Base-by-base conservation (phyloP, 2,797 vertebrate genomes). In the Cuniculus paca region DNA sequence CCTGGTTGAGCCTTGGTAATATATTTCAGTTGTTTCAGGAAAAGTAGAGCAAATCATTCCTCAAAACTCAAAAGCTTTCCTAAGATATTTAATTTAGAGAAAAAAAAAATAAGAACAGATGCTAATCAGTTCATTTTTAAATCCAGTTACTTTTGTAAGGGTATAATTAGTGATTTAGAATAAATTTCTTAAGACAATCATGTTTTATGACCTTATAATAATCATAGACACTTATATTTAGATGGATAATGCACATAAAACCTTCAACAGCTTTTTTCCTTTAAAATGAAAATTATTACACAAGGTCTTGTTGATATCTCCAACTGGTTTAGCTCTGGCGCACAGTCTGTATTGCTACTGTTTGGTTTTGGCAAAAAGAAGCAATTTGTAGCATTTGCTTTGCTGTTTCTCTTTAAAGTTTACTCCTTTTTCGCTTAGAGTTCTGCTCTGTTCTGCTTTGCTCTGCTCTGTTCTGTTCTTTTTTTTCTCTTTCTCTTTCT, bases 1-100 rank as follows among this genome's bases (percentile, higher is more conserved):
- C 4, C 24, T 91, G 45, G 34, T 97, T 93, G 36, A 92, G 8
- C 82, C 93, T 84, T 96, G 92, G 89, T 61, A 50, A 96, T 98
- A 96, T 98, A 98, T 42, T 7, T 65, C 6, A 5, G 31, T 65
- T 65, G 61, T 17, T 65, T 65, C 19, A 65, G 34, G 63, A n/a
- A 9, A 65, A n/a, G n/a, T 5, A 34, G 60, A 61, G 61, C 61
- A 88, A 63, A 34, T 91, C 19, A 90, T 50, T 77, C 19, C 60
- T 90, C 60, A 90, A 81, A 92, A 31, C 42, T 28, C 28, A 42
- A 61, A 89, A 80, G 39, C 28, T 91, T 70, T 42, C 17, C 45
- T 80, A 90, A 87, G 31, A 60, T 65, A 65, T 34, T 65, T 92
- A 80, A 68, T 92, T 74, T 34, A 50, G 80, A 56, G 52, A 26